Evolutionary conservation across 2,888 invertebrate genomes (phyloP), one percentile per base, ranked within the genome.

Genomic region (Drosophila macrospina): DNA sequence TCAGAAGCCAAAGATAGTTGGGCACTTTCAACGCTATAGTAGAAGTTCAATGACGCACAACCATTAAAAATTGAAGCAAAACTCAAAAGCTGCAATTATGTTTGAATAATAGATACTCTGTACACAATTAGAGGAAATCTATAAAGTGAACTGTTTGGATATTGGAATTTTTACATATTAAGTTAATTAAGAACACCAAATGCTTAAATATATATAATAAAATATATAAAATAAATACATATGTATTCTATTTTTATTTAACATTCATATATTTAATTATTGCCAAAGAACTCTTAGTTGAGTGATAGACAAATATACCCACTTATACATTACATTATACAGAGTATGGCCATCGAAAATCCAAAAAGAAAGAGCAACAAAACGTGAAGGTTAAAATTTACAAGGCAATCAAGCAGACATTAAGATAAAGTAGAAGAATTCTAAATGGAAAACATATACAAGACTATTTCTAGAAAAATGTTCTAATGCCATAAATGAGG

Each of bases 331-430:
- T 24, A 4, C 11, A 3, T n/a, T n/a, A n/a, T 24, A 45, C 15
- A 42, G 54, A 34, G 39, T 13, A 28, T 42, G 7, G 15, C 26
- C 42, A 36, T 44, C 24, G 26, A 48, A 39, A 60, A 44, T 39
- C 50, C 48, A 68, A 74, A 64, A 69, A 11, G 57, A 74, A 50
- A 55, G 63, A 64, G 73, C 66, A 78, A 59, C 78, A 63, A 44
- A 60, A 75, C 78, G 75, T 75, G 82, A 86, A 74, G 85, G 85
- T 81, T 85, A 61, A 72, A 56, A 70, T 78, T 80, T 78, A 87
- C 85, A 87, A 87, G 81, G 86, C 79, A 75, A 66, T 75, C 76
- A 37, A 37, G 47, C 52, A 54, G 42, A 44, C 59, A 70, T 63
- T 54, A 54, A 78, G 78, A 87, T 82, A 85, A 87, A 85, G 64